These are phyloP conservation scores for Protonemura montana DNA, from an alignment of 2,888 invertebrate genomes.

Conservation along the genomic window DNA sequence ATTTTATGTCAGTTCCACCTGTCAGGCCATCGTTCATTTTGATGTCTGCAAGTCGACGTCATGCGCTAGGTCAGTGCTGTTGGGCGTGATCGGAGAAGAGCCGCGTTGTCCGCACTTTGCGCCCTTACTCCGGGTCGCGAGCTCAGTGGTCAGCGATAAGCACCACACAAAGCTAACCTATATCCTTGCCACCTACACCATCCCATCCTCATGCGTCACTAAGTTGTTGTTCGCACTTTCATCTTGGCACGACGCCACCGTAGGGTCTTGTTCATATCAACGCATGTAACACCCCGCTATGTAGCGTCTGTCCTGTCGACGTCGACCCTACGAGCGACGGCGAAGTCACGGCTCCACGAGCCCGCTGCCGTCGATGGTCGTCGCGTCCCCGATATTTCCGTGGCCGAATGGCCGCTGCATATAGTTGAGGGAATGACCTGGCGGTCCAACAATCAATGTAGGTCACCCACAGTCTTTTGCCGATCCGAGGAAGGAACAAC, in stretches of 20 bases:
- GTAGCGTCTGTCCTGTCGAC: constrained; percentile 13
- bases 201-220: constrained; percentile 36
- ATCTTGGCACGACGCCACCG: constrained; percentile 20
- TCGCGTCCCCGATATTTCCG: constrained; percentile 14
- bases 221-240: constrained; percentile 36
- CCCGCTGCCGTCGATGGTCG: background rate
- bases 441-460: constrained; percentile 21
- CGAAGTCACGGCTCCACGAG: background rate
- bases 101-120: background rate
- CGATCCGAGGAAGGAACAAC: background rate
- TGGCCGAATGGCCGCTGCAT: constrained; percentile 31
- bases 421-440: constrained; percentile 31
- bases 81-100: constrained; percentile 13
- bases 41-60: background rate
- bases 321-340: background rate
- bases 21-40: background rate
- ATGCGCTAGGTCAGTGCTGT: constrained; percentile 26
- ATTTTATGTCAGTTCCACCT: constrained; percentile 38
- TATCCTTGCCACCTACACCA: constrained; percentile 33
- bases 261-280: constrained; percentile 18
- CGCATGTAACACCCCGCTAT: constrained; percentile 8
- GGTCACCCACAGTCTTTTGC: constrained; percentile 34
- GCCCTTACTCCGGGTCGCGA: background rate
- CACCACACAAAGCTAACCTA: background rate
- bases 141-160: background rate